Evolutionary conservation across 2,888 invertebrate genomes (phyloP).

Genomic region (Pemphredon lugubris): DNA sequence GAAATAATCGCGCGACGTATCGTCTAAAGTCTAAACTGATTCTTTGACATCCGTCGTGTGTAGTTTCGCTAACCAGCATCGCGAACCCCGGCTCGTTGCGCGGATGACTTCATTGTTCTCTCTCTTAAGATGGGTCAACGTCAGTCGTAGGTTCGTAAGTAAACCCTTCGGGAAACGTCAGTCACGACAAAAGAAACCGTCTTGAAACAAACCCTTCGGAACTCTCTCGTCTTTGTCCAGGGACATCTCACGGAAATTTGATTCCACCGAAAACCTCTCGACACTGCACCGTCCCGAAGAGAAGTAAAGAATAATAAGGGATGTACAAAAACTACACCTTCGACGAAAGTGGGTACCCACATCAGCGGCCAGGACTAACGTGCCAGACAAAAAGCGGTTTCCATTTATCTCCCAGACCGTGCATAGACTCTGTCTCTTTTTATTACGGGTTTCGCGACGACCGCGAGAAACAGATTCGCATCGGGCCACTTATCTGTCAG

Average conservation of each 20-base stretch:
- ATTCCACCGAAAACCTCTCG: constrained; percentile 51
- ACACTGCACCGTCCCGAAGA: constrained; percentile 27
- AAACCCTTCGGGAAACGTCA: constrained; percentile 49
- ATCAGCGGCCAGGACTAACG: constrained; percentile 9
- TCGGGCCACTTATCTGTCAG: neutral
- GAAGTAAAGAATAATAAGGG: constrained; percentile 50
- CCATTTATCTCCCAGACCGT: constrained; percentile 43
- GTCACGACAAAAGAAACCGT: constrained; percentile 49
- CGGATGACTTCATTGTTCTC: constrained; percentile 31
- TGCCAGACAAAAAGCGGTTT: constrained; percentile 27
- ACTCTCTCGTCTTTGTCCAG: constrained; percentile 54
- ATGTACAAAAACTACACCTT: constrained; percentile 37
- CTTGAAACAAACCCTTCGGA: constrained; percentile 62
- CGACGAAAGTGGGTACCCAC: constrained; percentile 26
- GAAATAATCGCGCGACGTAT: neutral
- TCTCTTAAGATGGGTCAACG: constrained; percentile 33
- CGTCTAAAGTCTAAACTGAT: neutral
- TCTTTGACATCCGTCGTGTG: neutral
- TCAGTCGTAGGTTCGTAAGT: constrained; percentile 34
- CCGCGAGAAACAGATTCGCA: neutral
- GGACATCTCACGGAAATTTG: constrained; percentile 60
- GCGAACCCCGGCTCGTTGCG: constrained; percentile 11
- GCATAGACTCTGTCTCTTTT: constrained; percentile 1
- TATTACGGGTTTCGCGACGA: neutral
- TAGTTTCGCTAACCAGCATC: neutral